Base-by-base conservation (phyloP, 2,113 vertebrate genomes). In the Nerophis lumbriciformis region DNA sequence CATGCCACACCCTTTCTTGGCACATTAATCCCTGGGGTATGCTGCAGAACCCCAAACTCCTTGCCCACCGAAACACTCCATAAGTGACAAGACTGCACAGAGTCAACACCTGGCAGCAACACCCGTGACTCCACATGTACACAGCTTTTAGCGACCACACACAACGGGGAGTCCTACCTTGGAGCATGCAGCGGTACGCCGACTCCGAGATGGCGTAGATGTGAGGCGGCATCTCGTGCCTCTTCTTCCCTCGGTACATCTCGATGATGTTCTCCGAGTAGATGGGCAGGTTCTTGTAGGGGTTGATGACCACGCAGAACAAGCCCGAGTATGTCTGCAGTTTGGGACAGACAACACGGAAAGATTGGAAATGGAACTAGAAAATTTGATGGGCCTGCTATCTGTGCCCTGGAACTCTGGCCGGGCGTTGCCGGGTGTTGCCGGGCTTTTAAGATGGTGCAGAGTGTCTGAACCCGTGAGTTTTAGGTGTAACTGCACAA, bases 221-320 rank as follows among this genome's bases (percentile, higher is more conserved):
- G 85, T 90, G 88, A 2, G 88, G 88, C 12, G 88, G 88, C 84
- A 90, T 90, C 74, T 90, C 88, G 8, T 90, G 88, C 45, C 88
- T 82, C 74, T 90, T 90, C 84, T 90, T 90, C 55, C 88, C 88
- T 66, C 87, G 72, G 81, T 90, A 90, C 88, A 90, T 90, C 77
- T 90, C 88, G 4, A 90, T 84, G 82, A 90, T 90, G 85, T 90
- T 88, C 80, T 90, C 88, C 2, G 87, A 90, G 39, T 90, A 90
- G 70, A 90, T 90, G 77, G 88, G 88, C 69, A 90, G 80, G 82
- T 90, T 90, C 83, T 90, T 90, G 85, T 90, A 90, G 47, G 88
- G 88, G 82, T 90, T 90, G 78, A 90, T 90, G 59, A 90, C 88
- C 83, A 90, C 88, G 4, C 88, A 90, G 73, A 90, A 90, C 21